phyloP scores from a whole-genome alignment of 2,797 vertebrate genomes.

The Pseudochirops corinnae region DNA sequence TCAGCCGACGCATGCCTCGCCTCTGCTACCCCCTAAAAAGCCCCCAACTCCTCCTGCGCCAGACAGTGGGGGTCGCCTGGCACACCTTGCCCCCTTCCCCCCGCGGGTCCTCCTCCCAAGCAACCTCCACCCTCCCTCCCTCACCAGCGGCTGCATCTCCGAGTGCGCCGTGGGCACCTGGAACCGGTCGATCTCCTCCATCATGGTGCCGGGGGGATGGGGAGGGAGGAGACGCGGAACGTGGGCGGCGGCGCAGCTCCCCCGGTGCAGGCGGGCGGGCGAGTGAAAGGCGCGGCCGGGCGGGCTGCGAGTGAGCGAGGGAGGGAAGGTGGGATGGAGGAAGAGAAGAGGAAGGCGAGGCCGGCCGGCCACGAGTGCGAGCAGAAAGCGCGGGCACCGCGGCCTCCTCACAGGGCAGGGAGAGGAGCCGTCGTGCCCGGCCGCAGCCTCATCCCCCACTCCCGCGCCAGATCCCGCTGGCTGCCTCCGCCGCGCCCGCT shows the following conservation, averaged over 20 bases:
- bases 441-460: conserved; percentile 17
- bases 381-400: not conserved
- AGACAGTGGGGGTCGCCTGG: not conserved
- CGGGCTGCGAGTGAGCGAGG: not conserved
- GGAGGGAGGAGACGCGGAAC: conserved; percentile 66
- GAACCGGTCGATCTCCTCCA: conserved; percentile 98
- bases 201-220: conserved; percentile 89
- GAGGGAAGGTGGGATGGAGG: conserved; percentile 23
- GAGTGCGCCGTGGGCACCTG: conserved; percentile 95
- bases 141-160: conserved; percentile 96
- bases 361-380: not conserved
- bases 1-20: conserved; percentile 17
- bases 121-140: conserved; percentile 73
- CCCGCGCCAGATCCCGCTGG: conserved; percentile 57
- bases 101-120: conserved; percentile 49
- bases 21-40: conserved; percentile 29
- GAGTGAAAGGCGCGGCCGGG: not conserved
- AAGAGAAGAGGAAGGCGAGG: conserved; percentile 51
- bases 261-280: conserved; percentile 62
- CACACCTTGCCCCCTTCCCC: conserved; percentile 39
- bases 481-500: conserved; percentile 74
- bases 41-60: conserved; percentile 30
- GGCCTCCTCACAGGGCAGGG: not conserved
- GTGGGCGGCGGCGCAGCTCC: conserved; percentile 74
- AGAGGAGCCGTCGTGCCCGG: not conserved